Evolutionary conservation across 2,888 invertebrate genomes (phyloP).

Genomic region (Phoronis australis): DNA sequence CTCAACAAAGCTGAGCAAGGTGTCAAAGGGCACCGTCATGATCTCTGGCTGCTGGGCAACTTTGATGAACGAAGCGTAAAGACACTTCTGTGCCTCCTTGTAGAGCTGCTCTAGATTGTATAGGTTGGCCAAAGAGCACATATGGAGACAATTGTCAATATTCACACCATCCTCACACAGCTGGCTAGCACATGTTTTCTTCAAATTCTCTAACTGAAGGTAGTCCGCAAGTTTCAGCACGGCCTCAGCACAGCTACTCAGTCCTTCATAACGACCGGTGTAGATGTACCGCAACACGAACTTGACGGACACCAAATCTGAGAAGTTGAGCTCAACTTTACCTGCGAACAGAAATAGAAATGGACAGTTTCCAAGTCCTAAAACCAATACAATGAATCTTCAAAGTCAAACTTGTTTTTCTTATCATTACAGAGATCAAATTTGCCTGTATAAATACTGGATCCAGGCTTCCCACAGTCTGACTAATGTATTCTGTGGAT

Average conservation of each 20-base stretch:
- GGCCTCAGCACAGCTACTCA: constrained; percentile 19
- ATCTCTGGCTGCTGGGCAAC: constrained; percentile 25
- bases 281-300: constrained; percentile 31
- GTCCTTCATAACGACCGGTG: constrained; percentile 21
- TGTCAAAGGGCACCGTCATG: constrained; percentile 26
- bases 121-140: constrained; percentile 25
- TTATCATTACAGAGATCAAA: too few relatives aligned
- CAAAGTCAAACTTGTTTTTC: too few relatives aligned
- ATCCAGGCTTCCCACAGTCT: too few relatives aligned
- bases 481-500: too few relatives aligned
- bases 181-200: constrained; percentile 20
- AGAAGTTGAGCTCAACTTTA: too few relatives aligned
- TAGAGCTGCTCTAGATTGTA: constrained; percentile 27
- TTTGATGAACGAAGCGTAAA: constrained; percentile 27
- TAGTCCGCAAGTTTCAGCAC: constrained; percentile 33
- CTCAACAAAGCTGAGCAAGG: constrained; percentile 22
- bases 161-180: constrained; percentile 19
- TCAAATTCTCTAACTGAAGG: constrained; percentile 20
- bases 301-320: constrained; percentile 24
- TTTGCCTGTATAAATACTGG: too few relatives aligned
- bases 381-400: too few relatives aligned
- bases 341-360: too few relatives aligned
- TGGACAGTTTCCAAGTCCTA: too few relatives aligned
- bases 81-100: not conserved
- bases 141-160: constrained; percentile 26